Conservation (phyloP, 2,888 invertebrate genomes). For the Cacoxenus indagator region DNA sequence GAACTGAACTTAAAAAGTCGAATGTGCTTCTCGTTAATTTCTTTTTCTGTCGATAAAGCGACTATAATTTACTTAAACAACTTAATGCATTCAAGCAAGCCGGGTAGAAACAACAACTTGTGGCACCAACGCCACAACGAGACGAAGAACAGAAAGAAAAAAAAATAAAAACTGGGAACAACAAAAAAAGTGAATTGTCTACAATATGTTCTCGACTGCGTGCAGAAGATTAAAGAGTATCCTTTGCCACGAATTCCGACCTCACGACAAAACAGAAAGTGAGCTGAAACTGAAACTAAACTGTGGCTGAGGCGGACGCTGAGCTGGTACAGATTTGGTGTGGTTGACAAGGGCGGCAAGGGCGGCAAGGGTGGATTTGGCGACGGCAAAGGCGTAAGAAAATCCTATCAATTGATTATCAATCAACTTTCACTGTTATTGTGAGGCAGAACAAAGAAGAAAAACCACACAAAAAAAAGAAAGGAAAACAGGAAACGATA, state of each 20-base stretch:
- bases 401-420: conserved; percentile 67
- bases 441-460: conserved; percentile 16
- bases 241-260: conserved; percentile 60
- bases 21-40: not conserved
- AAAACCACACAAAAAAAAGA: conserved; percentile 21
- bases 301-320: not conserved
- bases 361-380: too few relatives aligned
- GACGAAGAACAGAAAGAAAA: conserved; percentile 25
- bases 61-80: conserved; percentile 61
- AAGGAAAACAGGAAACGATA: conserved; percentile 27
- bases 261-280: conserved; percentile 41
- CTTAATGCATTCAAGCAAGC: conserved; percentile 46
- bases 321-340: not conserved
- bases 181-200: conserved; percentile 30
- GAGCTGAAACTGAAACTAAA: not conserved
- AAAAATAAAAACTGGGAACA: conserved; percentile 19
- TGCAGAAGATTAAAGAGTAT: conserved; percentile 55
- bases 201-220: conserved; percentile 44
- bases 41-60: conserved; percentile 36
- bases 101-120: conserved; percentile 46
- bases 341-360: not conserved
- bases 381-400: conserved; percentile 39
- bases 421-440: conserved; percentile 53
- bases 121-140: conserved; percentile 35
- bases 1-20: not conserved